Evolutionary conservation across 2,113 vertebrate genomes (phyloP), one percentile per base, ranked within the genome.

Genomic region (Tragulus kanchil): DNA sequence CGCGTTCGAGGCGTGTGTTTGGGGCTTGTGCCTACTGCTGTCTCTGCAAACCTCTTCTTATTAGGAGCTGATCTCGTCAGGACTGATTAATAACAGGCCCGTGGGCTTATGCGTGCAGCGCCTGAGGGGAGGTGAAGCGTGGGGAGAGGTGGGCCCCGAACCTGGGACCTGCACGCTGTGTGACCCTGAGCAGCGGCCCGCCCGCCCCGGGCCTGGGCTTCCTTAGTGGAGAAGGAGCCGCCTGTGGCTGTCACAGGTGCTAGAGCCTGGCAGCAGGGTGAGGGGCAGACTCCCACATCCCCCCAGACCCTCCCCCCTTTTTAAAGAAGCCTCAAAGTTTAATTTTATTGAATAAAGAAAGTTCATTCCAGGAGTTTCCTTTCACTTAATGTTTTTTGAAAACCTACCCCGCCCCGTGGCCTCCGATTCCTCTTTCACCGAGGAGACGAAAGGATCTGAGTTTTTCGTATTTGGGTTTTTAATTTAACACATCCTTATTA

Each of bases 171-270:
- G 61, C 58, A 1, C 12, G 64, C 86, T 83, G 58, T 91, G 94
- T 94, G 88, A 23, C 65, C 77, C 79, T 71, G 79, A 36, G n/a
- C 25, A 42, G 77, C 13, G 52, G 48, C 26, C 10, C 54, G n/a
- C 75, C n/a, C 8, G 77, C 87, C 87, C 88, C 93, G 94, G 86
- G 56, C 93, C 85, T 87, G 25, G 50, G 52, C 52, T 19, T 73
- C 61, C 36, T 6, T n/a, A 48, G 52, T 58, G 75, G 86, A 85
- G n/a, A n/a, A 75, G 93, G 88, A 42, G 31, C 56, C 25, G 42
- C 36, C 16, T 36, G 50, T 8, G 85, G 67, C 31, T 67, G 75
- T 28, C 59, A 31, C 36, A 89, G 73, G 88, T 78, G 42, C 59
- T 16, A 6, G 69, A 61, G 8, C 45, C 84, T 50, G 31, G 36